Evolutionary conservation across 2,113 vertebrate species (phyloP), one percentile per base, ranked within the genome.

Genomic region (Neoarius graeffei): DNA sequence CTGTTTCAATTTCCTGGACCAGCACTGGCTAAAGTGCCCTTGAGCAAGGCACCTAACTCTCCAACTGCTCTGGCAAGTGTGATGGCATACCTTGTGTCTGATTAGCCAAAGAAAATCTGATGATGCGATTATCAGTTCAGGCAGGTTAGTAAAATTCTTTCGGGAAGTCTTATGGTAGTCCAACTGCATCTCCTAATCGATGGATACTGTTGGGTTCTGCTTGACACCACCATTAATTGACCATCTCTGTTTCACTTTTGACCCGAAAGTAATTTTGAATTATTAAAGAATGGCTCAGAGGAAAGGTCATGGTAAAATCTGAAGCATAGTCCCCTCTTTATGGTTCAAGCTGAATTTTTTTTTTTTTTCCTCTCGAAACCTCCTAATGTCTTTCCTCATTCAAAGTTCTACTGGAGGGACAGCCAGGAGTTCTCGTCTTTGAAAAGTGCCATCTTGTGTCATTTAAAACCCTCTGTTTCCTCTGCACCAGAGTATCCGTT

Each of bases 391-490:
- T 19, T 59, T 81, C 10, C 14, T 81, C 52, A 57, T 57, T 80
- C 79, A 35, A 11, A 35, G 27, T 81, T 81, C 17, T 59, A 19
- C n/a, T 13, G 5, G 79, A 60, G 4, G 30, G 79, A 81, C 27
- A 59, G 27, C 56, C n/a, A 56, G 10, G 17, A 48, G 23, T 60
- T 71, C 66, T 81, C 19, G 1, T 23, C 42, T 86, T 69, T 86
- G 50, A 56, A 42, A 73, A 74, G 80, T 20, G 57, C 81, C 77
- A 83, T 71, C 71, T 57, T 54, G 4, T 86, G 85, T 74, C 85
- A 52, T 88, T 77, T 42, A 42, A 83, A 42, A 85, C 57, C n/a
- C 19, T 66, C 7, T 15, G 56, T 60, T 54, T 67, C 77, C n/a
- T 76, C 7, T 66, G 11, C 19, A 5, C 35, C 56, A 1, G 27